Conservation (phyloP, 2,113 vertebrate species). For the Myrmecophaga tridactyla region DNA sequence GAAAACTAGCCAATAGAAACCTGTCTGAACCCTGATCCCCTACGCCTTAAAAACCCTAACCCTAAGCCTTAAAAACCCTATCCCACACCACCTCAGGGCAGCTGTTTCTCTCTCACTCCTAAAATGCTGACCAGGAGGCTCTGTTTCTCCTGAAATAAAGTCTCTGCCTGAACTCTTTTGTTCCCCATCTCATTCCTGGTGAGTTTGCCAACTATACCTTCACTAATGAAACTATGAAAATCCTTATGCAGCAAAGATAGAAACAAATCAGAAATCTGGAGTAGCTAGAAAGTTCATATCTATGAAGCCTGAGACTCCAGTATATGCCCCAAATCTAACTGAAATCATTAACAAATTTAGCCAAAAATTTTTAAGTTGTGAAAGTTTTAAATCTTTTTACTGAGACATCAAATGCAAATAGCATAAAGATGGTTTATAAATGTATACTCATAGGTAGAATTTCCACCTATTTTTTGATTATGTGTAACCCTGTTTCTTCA, state of each 20-base stretch:
- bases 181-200: no score
- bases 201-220: no score
- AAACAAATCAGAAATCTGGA: background rate
- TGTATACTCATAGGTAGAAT: background rate
- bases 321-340: background rate
- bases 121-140: no score
- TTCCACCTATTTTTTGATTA: background rate
- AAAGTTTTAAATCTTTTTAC: background rate
- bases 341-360: background rate
- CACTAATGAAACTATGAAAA: background rate
- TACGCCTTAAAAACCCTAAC: no score
- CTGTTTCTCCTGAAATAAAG: no score
- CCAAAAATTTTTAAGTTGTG: background rate
- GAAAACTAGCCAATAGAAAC: no score
- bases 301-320: background rate
- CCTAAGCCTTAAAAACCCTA: no score
- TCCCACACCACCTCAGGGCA: no score
- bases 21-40: no score
- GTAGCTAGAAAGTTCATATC: background rate
- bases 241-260: background rate
- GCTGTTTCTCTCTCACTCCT: no score
- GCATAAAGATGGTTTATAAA: background rate
- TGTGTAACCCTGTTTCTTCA: background rate
- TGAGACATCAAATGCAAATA: background rate
- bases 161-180: no score